Conservation (phyloP, 1,140 invertebrate genomes). For the Myzus persicae region DNA sequence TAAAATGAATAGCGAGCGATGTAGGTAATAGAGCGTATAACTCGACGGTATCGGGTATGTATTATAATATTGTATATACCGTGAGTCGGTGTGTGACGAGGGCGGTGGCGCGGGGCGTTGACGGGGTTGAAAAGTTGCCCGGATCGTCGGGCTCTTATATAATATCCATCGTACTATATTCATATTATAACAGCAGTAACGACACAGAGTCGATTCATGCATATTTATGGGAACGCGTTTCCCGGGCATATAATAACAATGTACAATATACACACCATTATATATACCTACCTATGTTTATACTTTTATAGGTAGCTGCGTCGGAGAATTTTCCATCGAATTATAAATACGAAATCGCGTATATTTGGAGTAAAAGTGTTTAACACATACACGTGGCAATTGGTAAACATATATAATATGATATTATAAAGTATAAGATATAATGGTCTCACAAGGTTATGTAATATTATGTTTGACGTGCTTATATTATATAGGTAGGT, state of each 20-base stretch:
- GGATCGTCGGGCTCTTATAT: background rate
- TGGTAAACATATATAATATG: background rate
- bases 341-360: background rate
- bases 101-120: no score
- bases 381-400: background rate
- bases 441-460: background rate
- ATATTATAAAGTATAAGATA: background rate
- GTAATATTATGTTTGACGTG: background rate
- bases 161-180: background rate
- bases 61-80: no score
- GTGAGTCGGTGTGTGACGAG: background rate
- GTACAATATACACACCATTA: background rate
- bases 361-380: background rate
- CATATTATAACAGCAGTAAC: background rate
- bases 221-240: background rate
- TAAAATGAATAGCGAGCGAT: background rate
- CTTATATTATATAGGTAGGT: background rate
- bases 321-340: background rate
- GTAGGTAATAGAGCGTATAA: background rate
- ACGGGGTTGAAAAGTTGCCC: background rate
- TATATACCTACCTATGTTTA: background rate
- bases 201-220: background rate
- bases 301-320: background rate
- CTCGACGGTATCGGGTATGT: background rate
- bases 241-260: background rate